Evolutionary conservation across 2,888 invertebrate species (phyloP), one percentile per base, ranked within the genome.

Genomic region (Molanna angustata): DNA sequence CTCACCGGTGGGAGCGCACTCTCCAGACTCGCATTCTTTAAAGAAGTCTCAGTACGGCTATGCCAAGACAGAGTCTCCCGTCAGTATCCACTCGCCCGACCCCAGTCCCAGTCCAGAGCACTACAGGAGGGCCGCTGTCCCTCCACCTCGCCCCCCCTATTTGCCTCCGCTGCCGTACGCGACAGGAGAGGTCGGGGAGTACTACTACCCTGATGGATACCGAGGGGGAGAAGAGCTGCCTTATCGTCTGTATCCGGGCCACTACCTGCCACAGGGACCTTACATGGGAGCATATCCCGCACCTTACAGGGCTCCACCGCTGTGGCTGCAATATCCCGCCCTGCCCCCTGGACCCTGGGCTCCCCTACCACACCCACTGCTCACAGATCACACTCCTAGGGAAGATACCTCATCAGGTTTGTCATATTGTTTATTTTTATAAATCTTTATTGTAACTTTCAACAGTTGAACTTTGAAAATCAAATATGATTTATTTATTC

Each of bases 401-500:
- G 80, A 80, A 62, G 82, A 82, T 67, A 75, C 78, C 66, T 74
- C 78, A 64, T 76, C 80, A 71, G 81, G 81, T 81, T n/a, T n/a
- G n/a, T n/a, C n/a, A n/a, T n/a, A n/a, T n/a, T n/a, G n/a, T n/a
- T n/a, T n/a, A n/a, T n/a, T n/a, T n/a, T n/a, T n/a, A n/a, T n/a
- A n/a, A n/a, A n/a, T n/a, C n/a, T n/a, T n/a, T n/a, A n/a, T n/a
- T n/a, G n/a, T n/a, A n/a, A n/a, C n/a, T n/a, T n/a, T n/a, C n/a
- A n/a, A n/a, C n/a, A n/a, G n/a, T n/a, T n/a, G n/a, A n/a, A n/a
- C n/a, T n/a, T n/a, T n/a, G n/a, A n/a, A n/a, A n/a, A n/a, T n/a
- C n/a, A n/a, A n/a, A n/a, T n/a, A n/a, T n/a, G n/a, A n/a, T n/a
- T n/a, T n/a, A n/a, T n/a, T n/a, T n/a, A n/a, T n/a, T n/a, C n/a